phyloP scores from a whole-genome alignment of 2,888 invertebrate genomes.

The Loripinus fragilis region DNA sequence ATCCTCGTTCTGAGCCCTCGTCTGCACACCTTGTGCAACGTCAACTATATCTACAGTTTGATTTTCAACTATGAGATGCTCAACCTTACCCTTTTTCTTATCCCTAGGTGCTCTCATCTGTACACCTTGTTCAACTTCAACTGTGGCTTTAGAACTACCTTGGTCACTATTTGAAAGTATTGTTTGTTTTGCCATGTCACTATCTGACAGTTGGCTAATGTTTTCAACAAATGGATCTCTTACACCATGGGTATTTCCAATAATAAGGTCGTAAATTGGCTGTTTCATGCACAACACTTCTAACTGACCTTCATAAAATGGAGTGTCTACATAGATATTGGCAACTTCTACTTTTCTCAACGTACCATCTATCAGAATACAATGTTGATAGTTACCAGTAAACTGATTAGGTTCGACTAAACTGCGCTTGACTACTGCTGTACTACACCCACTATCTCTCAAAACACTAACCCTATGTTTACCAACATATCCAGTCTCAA shows the following conservation, averaged over 20 bases:
- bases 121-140: no score
- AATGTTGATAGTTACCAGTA: background rate
- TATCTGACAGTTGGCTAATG: background rate
- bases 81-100: no score
- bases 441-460: constrained; percentile 20
- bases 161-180: background rate
- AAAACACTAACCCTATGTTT: constrained; percentile 3
- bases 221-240: background rate
- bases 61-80: no score
- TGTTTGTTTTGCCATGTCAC: background rate
- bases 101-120: no score
- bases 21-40: no score
- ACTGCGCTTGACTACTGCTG: background rate
- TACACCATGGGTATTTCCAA: background rate
- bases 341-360: background rate
- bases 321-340: background rate
- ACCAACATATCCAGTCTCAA: constrained; percentile 1
- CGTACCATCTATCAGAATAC: background rate
- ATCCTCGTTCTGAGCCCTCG: no score
- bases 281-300: background rate
- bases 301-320: background rate
- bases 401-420: background rate
- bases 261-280: background rate
- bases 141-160: no score
- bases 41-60: no score